Conservation (phyloP, 1,140 invertebrate species). For the Neodiprion fabricii region DNA sequence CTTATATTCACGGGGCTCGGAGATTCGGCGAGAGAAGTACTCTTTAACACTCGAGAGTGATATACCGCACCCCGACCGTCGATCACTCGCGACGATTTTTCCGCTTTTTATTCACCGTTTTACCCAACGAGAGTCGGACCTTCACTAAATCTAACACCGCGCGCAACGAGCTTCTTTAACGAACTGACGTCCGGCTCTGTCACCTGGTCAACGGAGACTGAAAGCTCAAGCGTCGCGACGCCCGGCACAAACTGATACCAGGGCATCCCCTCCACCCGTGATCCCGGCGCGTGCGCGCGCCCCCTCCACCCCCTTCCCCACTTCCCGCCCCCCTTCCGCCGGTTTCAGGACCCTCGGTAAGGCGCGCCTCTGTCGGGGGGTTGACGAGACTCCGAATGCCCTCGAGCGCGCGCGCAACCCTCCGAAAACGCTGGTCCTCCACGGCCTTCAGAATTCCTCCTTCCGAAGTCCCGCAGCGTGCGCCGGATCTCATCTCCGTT, state of each 20-base stretch:
- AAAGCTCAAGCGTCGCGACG: slow-evolving; percentile 48
- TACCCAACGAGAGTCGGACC: too few species aligned
- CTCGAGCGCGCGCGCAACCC: not conserved
- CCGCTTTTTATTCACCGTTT: too few species aligned
- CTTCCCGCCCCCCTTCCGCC: not conserved
- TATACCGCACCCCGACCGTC: too few species aligned
- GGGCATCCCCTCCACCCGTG: slow-evolving; percentile 37
- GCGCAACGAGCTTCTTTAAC: not conserved
- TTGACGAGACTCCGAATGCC: not conserved
- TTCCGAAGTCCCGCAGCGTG: not conserved
- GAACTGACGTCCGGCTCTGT: slow-evolving; percentile 29
- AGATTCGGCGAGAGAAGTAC: too few species aligned
- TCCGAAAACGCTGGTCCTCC: not conserved
- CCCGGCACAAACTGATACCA: slow-evolving; percentile 55
- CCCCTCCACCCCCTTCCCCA: not conserved
- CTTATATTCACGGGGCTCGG: too few species aligned
- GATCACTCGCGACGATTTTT: too few species aligned
- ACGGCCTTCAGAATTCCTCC: too few species aligned
- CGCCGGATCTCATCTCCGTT: not conserved
- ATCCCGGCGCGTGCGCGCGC: slow-evolving; percentile 34
- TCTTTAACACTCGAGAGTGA: too few species aligned
- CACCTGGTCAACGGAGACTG: slow-evolving; percentile 47
- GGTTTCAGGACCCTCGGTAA: not conserved
- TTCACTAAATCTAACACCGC: not conserved
- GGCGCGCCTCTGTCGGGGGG: not conserved